phyloP scores from a whole-genome alignment of 1,140 invertebrate genomes.

The Cydia pomonella region DNA sequence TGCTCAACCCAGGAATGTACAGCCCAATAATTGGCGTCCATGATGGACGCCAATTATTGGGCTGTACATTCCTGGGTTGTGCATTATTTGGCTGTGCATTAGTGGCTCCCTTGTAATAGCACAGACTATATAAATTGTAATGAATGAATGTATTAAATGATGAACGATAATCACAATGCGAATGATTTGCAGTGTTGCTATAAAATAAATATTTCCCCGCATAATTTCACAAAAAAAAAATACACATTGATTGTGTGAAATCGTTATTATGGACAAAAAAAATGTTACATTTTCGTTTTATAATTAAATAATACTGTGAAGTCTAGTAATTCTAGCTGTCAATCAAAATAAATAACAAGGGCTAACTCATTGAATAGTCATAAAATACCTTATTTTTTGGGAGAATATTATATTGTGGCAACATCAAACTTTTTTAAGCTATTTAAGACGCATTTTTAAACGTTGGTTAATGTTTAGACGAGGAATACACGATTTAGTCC shows the following conservation, averaged over 20 bases:
- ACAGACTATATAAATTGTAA: conserved; percentile 27
- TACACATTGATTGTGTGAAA: too few species aligned
- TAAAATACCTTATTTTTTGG: not conserved
- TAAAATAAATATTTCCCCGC: not conserved
- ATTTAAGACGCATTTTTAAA: not conserved
- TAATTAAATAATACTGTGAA: not conserved
- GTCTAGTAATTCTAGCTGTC: not conserved
- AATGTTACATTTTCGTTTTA: too few species aligned
- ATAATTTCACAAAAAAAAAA: too few species aligned
- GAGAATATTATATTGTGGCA: not conserved
- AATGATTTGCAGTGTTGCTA: too few species aligned
- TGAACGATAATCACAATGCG: not conserved
- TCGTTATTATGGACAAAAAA: too few species aligned
- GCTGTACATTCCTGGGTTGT: too few species aligned
- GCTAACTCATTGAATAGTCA: not conserved
- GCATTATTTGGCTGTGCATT: too few species aligned
- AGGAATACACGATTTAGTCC: not conserved
- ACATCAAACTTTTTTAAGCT: not conserved
- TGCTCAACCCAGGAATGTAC: too few species aligned
- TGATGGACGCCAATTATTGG: too few species aligned
- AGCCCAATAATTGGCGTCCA: too few species aligned
- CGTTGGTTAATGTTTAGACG: not conserved
- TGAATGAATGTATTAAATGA: conserved; percentile 1
- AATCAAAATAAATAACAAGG: too few species aligned
- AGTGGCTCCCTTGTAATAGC: too few species aligned